These are phyloP conservation scores for Hoplodrina ambigua DNA, from an alignment of 2,888 invertebrate species.

Conservation along the genomic window DNA sequence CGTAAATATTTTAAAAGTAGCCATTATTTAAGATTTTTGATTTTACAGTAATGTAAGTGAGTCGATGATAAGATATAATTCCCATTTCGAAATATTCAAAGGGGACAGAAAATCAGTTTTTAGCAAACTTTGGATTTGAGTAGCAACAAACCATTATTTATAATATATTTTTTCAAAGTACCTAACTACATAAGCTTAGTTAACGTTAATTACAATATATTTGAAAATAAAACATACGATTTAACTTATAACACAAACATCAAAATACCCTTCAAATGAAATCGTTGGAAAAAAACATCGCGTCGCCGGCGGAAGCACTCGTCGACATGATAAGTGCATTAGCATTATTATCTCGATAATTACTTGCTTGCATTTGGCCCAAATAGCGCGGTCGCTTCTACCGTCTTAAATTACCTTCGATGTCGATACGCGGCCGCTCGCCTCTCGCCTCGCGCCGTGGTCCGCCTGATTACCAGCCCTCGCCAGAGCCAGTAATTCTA, in stretches of 20 bases:
- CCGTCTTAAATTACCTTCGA: constrained; percentile 84
- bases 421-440: constrained; percentile 77
- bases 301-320: constrained; percentile 84
- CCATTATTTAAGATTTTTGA: neutral
- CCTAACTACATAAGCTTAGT: neutral
- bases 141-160: neutral
- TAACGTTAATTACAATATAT: constrained; percentile 28
- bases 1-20: neutral
- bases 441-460: constrained; percentile 69
- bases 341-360: constrained; percentile 90
- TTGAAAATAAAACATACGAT: constrained; percentile 47
- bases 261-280: constrained; percentile 70
- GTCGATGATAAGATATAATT: neutral
- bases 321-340: constrained; percentile 90
- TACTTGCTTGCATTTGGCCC: constrained; percentile 89
- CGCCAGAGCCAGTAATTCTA: constrained; percentile 66
- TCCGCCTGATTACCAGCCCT: constrained; percentile 73
- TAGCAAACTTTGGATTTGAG: neutral
- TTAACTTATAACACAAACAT: constrained; percentile 49
- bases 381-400: constrained; percentile 85
- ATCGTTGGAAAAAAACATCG: constrained; percentile 70
- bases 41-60: neutral
- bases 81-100: neutral
- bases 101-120: neutral
- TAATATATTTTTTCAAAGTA: neutral